Conservation (phyloP, 2,113 vertebrate species). For the Strigops habroptila region DNA sequence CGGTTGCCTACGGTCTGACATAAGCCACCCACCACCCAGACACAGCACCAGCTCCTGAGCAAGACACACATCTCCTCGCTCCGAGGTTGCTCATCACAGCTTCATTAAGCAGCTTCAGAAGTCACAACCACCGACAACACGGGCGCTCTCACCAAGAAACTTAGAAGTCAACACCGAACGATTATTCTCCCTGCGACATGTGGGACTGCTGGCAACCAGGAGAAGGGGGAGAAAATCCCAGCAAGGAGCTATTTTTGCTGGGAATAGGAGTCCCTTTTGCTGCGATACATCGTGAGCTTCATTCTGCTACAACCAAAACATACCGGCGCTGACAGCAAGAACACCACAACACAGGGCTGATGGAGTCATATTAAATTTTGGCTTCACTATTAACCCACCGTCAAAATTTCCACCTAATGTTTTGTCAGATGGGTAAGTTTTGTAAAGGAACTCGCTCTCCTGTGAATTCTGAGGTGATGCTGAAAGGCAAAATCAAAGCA, state of each 20-base stretch:
- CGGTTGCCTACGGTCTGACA: background rate
- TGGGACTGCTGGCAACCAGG: background rate
- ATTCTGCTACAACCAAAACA: background rate
- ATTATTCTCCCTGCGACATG: background rate
- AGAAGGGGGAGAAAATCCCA: background rate
- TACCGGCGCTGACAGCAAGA: background rate
- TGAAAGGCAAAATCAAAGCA: background rate
- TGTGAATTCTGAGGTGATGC: background rate
- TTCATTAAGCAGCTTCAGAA: background rate
- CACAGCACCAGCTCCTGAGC: background rate
- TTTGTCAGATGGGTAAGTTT: background rate
- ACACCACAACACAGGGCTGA: background rate
- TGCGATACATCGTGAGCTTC: accelerated
- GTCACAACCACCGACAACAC: background rate
- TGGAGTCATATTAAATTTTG: background rate
- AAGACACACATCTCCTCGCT: accelerated
- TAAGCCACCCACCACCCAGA: background rate
- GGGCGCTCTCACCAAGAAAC: background rate
- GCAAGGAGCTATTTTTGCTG: background rate
- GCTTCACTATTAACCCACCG: accelerated
- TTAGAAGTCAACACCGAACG: background rate
- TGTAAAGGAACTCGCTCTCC: background rate
- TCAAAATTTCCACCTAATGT: background rate
- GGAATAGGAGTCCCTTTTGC: background rate
- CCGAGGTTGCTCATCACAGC: background rate